Conservation (phyloP, 2,113 vertebrate species). For the Corydoras sp. region DNA sequence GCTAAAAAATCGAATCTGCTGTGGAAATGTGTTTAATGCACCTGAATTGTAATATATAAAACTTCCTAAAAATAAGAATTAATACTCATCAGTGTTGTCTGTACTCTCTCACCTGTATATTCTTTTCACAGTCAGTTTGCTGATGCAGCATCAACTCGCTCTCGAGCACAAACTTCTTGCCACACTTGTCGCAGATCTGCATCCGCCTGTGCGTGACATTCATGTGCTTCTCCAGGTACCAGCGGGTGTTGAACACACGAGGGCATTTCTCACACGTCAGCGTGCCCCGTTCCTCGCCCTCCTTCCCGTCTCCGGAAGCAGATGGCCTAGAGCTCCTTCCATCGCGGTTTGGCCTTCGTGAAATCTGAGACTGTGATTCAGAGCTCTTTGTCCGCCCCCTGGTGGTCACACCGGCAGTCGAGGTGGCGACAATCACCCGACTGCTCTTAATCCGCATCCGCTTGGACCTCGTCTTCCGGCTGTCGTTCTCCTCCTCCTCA, state of each 20-base stretch:
- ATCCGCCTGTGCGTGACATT: slow-evolving; percentile 96
- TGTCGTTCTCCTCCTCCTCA: slow-evolving; percentile 66
- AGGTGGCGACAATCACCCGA: slow-evolving; percentile 60
- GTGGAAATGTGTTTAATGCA: too few relatives aligned
- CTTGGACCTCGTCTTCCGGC: slow-evolving; percentile 76
- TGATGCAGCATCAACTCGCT: slow-evolving; percentile 97
- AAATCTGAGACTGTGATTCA: slow-evolving; percentile 77
- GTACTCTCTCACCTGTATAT: slow-evolving; percentile 83
- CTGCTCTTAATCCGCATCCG: slow-evolving; percentile 67
- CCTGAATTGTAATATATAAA: too few relatives aligned
- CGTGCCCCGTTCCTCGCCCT: slow-evolving; percentile 85
- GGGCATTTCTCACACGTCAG: slow-evolving; percentile 97
- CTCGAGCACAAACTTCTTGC: slow-evolving; percentile 98
- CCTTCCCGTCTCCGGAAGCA: slow-evolving; percentile 45
- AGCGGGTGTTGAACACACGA: slow-evolving; percentile 95
- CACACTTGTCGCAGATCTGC: slow-evolving; percentile 99
- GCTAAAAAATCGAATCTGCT: too few relatives aligned
- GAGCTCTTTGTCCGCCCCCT: slow-evolving; percentile 77
- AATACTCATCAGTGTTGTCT: too few relatives aligned
- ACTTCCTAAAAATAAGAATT: too few relatives aligned
- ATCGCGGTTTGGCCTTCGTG: slow-evolving; percentile 66
- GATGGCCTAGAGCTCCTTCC: slow-evolving; percentile 57
- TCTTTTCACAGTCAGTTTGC: slow-evolving; percentile 99
- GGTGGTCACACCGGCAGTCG: slow-evolving; percentile 71
- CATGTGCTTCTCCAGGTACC: slow-evolving; percentile 99